phyloP scores from a whole-genome alignment of 2,113 vertebrate genomes.

The Scartelaos histophorus region DNA sequence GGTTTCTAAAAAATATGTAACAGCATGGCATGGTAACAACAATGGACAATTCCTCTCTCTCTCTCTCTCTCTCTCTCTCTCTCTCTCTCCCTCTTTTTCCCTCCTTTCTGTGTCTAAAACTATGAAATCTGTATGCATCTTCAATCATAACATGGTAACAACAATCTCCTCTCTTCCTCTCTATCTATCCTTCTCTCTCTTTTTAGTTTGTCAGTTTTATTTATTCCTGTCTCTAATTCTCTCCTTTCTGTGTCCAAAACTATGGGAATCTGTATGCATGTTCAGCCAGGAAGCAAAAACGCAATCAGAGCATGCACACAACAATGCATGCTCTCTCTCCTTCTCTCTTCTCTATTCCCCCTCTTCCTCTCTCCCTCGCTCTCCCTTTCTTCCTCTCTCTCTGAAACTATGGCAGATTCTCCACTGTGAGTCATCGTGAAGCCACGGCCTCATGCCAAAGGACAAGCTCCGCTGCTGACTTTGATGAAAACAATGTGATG shows the following conservation, averaged over 20 bases:
- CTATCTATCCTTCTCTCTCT: too few relatives aligned
- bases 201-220: not conserved
- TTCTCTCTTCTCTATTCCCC: not conserved
- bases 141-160: too few relatives aligned
- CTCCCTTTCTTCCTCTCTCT: not conserved
- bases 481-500: conserved; percentile 65
- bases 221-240: too few relatives aligned
- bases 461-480: conserved; percentile 32
- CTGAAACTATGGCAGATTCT: conserved; percentile 41
- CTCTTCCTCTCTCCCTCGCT: conserved; percentile 15
- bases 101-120: too few relatives aligned
- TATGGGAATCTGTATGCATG: conserved; percentile 13
- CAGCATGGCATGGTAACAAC: too few relatives aligned
- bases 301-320: conserved; percentile 45
- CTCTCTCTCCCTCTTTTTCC: too few relatives aligned
- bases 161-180: too few relatives aligned
- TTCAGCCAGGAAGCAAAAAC: conserved; percentile 61
- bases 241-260: too few relatives aligned
- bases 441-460: conserved; percentile 40
- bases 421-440: conserved; percentile 54
- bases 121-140: too few relatives aligned
- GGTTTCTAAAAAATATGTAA: too few relatives aligned
- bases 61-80: too few relatives aligned
- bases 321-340: conserved; percentile 26
- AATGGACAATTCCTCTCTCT: too few relatives aligned